A percentile compares a stretch with the other conserved stretches of the same genome.
These are phyloP conservation scores for Tridacna crocea DNA, from an alignment of 2,888 invertebrate genomes.

Conservation along the genomic window DNA sequence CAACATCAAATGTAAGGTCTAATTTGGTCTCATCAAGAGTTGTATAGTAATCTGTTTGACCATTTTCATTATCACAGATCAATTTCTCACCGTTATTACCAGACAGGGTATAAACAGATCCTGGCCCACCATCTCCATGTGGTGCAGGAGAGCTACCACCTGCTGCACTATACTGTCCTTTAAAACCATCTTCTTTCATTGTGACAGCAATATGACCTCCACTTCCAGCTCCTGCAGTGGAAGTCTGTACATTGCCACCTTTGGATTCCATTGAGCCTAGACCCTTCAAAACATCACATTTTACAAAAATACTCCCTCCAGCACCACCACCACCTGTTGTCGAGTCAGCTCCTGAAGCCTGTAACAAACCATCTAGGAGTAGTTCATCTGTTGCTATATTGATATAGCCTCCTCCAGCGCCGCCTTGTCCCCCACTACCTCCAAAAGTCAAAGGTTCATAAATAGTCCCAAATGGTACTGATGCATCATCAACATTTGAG, in stretches of 20 bases:
- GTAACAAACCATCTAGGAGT: constrained; percentile 70
- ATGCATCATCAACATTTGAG: constrained; percentile 42
- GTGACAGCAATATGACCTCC: constrained; percentile 72
- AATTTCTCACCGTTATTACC: constrained; percentile 62
- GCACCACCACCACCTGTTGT: constrained; percentile 70
- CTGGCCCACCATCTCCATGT: constrained; percentile 72
- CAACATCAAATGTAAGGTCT: constrained; percentile 63
- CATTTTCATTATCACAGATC: constrained; percentile 71
- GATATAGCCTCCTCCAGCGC: constrained; percentile 70
- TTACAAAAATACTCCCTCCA: constrained; percentile 74
- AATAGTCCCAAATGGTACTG: constrained; percentile 70
- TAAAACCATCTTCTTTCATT: constrained; percentile 57
- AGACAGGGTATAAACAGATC: constrained; percentile 67
- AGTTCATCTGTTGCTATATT: constrained; percentile 63
- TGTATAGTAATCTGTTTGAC: constrained; percentile 69
- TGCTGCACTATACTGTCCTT: constrained; percentile 61
- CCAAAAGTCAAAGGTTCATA: constrained; percentile 66
- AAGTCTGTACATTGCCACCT: constrained; percentile 66
- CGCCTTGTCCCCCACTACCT: constrained; percentile 66
- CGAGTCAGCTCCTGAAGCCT: constrained; percentile 64
- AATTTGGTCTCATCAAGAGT: constrained; percentile 64
- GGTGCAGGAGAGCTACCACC: constrained; percentile 66
- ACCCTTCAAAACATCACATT: constrained; percentile 64
- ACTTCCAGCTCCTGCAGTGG: constrained; percentile 70
- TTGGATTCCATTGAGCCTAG: constrained; percentile 66